Conservation (phyloP, 2,113 vertebrate genomes). For the Perccottus glenii region DNA sequence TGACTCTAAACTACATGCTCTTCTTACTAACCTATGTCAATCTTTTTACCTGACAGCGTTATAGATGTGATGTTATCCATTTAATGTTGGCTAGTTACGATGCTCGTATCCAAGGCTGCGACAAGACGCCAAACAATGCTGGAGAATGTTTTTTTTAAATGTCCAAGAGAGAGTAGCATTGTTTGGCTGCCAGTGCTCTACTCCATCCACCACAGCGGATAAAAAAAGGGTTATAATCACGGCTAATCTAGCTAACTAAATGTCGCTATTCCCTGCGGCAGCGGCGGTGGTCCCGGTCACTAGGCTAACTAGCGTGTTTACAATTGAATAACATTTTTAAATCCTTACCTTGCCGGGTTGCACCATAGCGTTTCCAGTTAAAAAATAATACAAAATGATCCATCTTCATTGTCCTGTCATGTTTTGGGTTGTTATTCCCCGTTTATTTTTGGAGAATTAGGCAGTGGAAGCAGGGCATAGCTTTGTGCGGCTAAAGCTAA, state of each 20-base stretch:
- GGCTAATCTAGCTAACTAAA: conserved; percentile 3
- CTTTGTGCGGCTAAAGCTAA: conserved; percentile 44
- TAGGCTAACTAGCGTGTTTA: conserved; percentile 63
- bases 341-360: conserved; percentile 53
- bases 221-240: neutral
- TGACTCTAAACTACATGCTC: neutral
- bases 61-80: neutral
- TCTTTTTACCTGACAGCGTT: neutral
- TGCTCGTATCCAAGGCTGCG: conserved; percentile 13
- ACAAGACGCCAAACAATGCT: conserved; percentile 11
- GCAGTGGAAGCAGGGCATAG: conserved; percentile 30
- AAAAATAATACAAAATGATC: conserved; percentile 13
- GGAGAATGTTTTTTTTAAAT: neutral
- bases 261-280: conserved; percentile 24
- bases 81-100: conserved; percentile 6
- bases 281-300: conserved; percentile 35
- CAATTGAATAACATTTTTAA: conserved; percentile 7
- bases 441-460: conserved; percentile 28
- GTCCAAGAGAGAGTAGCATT: neutral
- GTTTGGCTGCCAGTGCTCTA: neutral
- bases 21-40: no score
- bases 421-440: conserved; percentile 19
- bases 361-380: conserved; percentile 11
- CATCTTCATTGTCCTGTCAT: conserved; percentile 25
- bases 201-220: neutral